Evolutionary conservation across 2,888 invertebrate species (phyloP), one percentile per base, ranked within the genome.

Genomic region (Meteorus cinctellus): DNA sequence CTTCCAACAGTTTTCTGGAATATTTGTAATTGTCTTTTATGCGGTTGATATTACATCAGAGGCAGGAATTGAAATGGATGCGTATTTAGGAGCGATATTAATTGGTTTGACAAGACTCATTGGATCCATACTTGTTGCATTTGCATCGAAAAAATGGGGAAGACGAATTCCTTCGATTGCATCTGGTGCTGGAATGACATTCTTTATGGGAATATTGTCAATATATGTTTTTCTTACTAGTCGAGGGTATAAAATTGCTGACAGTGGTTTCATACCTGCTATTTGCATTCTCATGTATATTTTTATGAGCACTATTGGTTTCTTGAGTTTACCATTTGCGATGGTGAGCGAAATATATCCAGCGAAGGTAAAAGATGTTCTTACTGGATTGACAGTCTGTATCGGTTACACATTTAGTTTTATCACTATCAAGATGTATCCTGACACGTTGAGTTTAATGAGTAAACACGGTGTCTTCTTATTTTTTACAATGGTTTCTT

Each of bases 1-100:
- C 79, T 92, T 92, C 82, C 92, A 92, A 83, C 93, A 93, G 83
- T 91, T 92, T 78, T 90, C 92, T 4, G 93, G 93, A 0, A 89
- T 91, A 2, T 92, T 92, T 78, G 91, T 91, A 0, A 87, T 92
- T 1, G 90, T 93, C 10, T 92, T 92, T 79, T 93, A 92, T 81
- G 92, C 92, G 12, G 91, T 92, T 0, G 89, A 91, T 78, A 90
- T 93, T 0, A 90, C 90, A 1, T 79, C 85, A 36, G 90, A 89
- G 62, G 91, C 92, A 0, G 91, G 91, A 0, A 86, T 92, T 0
- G 85, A 80, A 5, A 84, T 91, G 2, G 90, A 92, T 81, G 88
- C 90, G 0, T 91, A 92, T 78, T 65, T 91, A 0, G 90, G 90
- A 0, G 91, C 92, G 0, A 91, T 92, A 31, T 82, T 91, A 29